phyloP scores from a whole-genome alignment of 37 sponge, comb jelly and placozoan species.

The Diacarnus erythraeanus region DNA sequence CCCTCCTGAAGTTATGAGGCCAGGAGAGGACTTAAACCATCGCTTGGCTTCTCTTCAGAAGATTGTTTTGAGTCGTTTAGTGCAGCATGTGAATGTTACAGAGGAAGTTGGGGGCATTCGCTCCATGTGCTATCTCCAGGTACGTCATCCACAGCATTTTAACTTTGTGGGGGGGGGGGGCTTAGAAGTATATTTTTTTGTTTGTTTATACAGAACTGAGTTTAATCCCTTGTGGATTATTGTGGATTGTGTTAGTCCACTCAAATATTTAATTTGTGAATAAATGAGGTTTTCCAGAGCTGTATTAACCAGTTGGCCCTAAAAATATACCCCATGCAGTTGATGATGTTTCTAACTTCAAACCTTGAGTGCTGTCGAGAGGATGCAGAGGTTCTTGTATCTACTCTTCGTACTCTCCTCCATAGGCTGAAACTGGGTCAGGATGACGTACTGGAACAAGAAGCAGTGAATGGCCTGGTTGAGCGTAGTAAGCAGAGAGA shows the following conservation, averaged over 20 bases:
- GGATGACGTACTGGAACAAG: not conserved
- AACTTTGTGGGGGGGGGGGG: no score
- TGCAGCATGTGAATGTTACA: constrained; percentile 32
- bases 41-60: constrained; percentile 32
- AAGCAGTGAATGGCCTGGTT: constrained; percentile 42
- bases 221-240: no score
- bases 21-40: not conserved
- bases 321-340: no score
- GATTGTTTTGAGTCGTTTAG: constrained; percentile 40
- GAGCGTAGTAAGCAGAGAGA: constrained; percentile 57
- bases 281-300: no score
- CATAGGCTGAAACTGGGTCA: constrained; percentile 1
- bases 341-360: constrained; percentile 33
- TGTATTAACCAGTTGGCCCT: no score
- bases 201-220: no score
- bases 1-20: not conserved
- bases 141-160: constrained; percentile 14
- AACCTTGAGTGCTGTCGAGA: constrained; percentile 37
- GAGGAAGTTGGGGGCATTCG: constrained; percentile 66
- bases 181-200: no score
- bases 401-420: constrained; percentile 21
- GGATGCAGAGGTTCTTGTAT: constrained; percentile 31
- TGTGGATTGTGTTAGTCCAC: no score
- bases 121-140: constrained; percentile 70
- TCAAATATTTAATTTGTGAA: no score